A percentile compares a stretch with the other conserved stretches of the same genome.
phyloP scores from a whole-genome alignment of 1,140 invertebrate genomes.

The Heliconius melpomene region DNA sequence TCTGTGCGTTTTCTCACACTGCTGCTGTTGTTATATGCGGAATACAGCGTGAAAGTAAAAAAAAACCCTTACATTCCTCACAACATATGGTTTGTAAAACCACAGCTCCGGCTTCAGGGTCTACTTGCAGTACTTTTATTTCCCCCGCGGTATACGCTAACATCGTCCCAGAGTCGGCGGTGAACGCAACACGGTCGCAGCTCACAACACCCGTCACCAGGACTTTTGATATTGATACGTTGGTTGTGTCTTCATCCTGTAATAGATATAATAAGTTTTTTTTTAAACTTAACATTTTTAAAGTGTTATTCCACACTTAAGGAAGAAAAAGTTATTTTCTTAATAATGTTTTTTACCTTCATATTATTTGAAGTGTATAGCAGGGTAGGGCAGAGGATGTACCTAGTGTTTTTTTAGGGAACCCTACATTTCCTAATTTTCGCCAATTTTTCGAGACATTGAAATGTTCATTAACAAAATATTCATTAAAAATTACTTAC shows the following conservation, averaged over 20 bases:
- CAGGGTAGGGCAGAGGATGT: no score
- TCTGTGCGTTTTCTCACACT: no score
- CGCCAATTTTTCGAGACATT: no score
- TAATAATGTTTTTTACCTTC: no score
- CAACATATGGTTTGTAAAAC: constrained; percentile 60
- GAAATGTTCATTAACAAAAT: no score
- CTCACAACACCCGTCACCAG: constrained; percentile 66
- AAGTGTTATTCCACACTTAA: no score
- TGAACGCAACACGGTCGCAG: constrained; percentile 77
- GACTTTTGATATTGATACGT: constrained; percentile 73
- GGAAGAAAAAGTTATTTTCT: no score
- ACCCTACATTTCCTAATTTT: no score
- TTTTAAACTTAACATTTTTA: no score
- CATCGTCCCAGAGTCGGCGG: constrained; percentile 66
- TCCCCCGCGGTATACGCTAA: constrained; percentile 53
- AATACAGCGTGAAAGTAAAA: not conserved
- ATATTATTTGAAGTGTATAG: no score
- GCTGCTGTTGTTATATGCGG: constrained; percentile 21
- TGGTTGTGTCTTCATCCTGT: constrained; percentile 68
- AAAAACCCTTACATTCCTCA: constrained; percentile 58
- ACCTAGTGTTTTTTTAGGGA: no score
- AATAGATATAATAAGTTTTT: constrained; percentile 24
- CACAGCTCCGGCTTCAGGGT: constrained; percentile 65
- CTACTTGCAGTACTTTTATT: constrained; percentile 67
- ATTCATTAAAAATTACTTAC: constrained; percentile 55